phyloP scores from a whole-genome alignment of 1,140 invertebrate genomes.

The Bicyclus anynana region DNA sequence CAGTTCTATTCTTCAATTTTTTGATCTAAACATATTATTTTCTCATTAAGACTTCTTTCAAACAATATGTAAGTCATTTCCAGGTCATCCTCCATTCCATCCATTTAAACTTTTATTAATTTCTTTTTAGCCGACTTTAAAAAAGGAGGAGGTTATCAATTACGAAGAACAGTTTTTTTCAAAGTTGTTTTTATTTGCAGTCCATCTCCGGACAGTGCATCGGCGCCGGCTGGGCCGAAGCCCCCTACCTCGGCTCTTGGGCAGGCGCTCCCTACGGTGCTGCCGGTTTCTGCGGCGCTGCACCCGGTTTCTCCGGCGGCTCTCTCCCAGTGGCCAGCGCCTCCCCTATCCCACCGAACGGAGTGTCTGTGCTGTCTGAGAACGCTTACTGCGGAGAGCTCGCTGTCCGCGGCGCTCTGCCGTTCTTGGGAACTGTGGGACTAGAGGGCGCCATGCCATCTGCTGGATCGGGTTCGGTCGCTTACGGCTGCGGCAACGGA shows the following conservation, averaged over 20 bases:
- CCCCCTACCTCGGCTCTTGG: background rate
- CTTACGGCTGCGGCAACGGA: constrained; percentile 39
- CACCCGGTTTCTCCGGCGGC: constrained; percentile 27
- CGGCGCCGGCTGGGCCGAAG: background rate
- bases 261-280: background rate
- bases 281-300: background rate
- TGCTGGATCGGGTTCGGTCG: constrained; percentile 32
- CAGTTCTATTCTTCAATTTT: too few relatives aligned
- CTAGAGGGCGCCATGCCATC: constrained; percentile 11
- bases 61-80: too few relatives aligned
- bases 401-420: too few relatives aligned
- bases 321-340: constrained; percentile 31
- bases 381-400: constrained; percentile 23
- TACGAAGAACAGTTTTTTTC: too few relatives aligned
- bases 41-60: too few relatives aligned
- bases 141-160: too few relatives aligned
- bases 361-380: constrained; percentile 36
- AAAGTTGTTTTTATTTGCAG: constrained; percentile 13
- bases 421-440: too few relatives aligned
- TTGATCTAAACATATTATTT: too few relatives aligned
- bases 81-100: too few relatives aligned
- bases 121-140: too few relatives aligned
- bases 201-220: constrained; percentile 19
- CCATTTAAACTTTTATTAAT: too few relatives aligned
- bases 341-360: constrained; percentile 36